Base-by-base conservation (phyloP, 2,888 invertebrate genomes). In the Tholera decimalis region DNA sequence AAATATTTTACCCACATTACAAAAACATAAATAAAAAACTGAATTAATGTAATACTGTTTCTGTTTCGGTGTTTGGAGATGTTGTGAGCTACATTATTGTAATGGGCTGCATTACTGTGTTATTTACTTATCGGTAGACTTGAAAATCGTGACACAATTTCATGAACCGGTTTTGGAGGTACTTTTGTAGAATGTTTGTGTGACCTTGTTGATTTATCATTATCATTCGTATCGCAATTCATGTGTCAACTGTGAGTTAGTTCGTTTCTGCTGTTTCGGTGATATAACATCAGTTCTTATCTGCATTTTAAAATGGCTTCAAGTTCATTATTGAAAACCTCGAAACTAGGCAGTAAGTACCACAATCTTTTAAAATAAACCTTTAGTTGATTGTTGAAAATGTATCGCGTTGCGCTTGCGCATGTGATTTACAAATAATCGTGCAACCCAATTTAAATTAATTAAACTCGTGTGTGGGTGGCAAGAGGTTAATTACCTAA, bases 271-370 rank as follows among this genome's bases (percentile, higher is more conserved):
- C 77, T 77, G 81, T 79, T 73, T 79, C 60, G 62, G 62, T 80
- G 70, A 73, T 80, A 76, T 75, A 79, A 70, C 67, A 70, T 64
- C 61, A 79, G 64, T 77, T 49, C 53, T 70, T 79, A 78, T 82
- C 73, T 53, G 67, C 58, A 50, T 76, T 79, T 66, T 71, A 79
- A 58, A 73, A 94, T 94, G 94, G 92, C 92, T 81, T 80, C 88
- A 56, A 83, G 87, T 64, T 86, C 86, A 1, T 77, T 93, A 2
- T 73, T 91, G 44, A 93, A 90, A 70, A 86, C 92, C 15, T 80
- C 89, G 0, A 93, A 90, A 88, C 79, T 89, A 49, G 82, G 87
- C 72, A 79, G 93, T 93, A 88, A 92, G 93, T 91, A 64, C 4
- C 54, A 26, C 0, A 22, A 39, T 0, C 37, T 28, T 2, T 18